These are phyloP conservation scores for Microtus pennsylvanicus DNA, from an alignment of 2,113 vertebrate genomes.

Conservation along the genomic window DNA sequence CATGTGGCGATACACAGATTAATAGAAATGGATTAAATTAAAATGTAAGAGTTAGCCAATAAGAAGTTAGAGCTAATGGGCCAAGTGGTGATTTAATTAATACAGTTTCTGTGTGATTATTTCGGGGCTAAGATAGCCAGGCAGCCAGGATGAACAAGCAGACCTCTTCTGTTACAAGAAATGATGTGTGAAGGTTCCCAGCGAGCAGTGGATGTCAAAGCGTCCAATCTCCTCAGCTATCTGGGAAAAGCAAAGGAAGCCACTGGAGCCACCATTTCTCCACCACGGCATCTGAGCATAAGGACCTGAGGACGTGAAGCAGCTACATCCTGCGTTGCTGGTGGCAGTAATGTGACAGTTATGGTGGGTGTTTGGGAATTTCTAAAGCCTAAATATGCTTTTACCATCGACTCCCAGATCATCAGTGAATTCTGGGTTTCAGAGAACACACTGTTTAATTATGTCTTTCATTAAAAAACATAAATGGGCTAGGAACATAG, in stretches of 20 bases:
- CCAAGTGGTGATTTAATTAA: too few species aligned
- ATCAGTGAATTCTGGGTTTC: neutral
- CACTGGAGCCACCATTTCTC: too few species aligned
- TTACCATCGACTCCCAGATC: neutral
- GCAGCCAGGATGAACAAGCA: too few species aligned
- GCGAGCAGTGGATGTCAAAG: neutral
- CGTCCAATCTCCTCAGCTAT: too few species aligned
- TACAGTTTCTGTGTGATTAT: too few species aligned
- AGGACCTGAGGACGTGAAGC: neutral
- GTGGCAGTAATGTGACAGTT: neutral
- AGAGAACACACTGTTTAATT: neutral
- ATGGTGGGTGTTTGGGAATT: neutral
- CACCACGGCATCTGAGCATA: neutral
- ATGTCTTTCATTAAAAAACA: neutral
- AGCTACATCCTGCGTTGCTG: too few species aligned
- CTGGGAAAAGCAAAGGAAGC: neutral
- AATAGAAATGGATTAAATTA: too few species aligned
- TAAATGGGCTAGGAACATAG: neutral
- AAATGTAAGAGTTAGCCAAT: too few species aligned
- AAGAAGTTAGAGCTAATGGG: too few species aligned
- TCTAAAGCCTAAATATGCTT: neutral
- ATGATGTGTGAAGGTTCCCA: neutral
- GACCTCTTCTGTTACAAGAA: too few species aligned
- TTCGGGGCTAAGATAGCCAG: too few species aligned
- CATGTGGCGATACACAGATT: too few species aligned